Evolutionary conservation across 1,140 invertebrate species (phyloP).

Genomic region (Epicauta chinensis): DNA sequence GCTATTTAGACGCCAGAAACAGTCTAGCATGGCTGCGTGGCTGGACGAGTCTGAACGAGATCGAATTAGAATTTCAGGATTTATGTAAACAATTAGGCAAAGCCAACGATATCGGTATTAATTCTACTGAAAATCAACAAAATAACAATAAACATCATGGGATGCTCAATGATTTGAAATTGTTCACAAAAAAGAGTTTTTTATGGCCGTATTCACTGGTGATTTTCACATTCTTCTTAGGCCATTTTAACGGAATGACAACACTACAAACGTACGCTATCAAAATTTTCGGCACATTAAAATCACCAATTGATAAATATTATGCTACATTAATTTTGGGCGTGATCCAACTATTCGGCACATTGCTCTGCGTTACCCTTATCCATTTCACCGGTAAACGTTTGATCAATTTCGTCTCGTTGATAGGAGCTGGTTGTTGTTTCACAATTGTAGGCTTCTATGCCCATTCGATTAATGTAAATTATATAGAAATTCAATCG

Average conservation of each 20-base stretch:
- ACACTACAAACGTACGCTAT: slow-evolving; percentile 66
- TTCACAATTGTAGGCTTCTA: slow-evolving; percentile 55
- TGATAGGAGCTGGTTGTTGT: slow-evolving; percentile 53
- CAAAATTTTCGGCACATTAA: slow-evolving; percentile 58
- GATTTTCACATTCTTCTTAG: slow-evolving; percentile 58
- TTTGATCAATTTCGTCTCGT: slow-evolving; percentile 56
- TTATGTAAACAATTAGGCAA: slow-evolving; percentile 32
- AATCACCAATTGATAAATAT: slow-evolving; percentile 66
- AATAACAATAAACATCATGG: not conserved
- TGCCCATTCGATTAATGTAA: slow-evolving; percentile 27
- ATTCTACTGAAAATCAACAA: not conserved
- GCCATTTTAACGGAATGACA: slow-evolving; percentile 64
- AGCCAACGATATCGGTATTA: slow-evolving; percentile 1
- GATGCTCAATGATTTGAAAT: slow-evolving; percentile 14
- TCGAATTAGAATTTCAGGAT: slow-evolving; percentile 51
- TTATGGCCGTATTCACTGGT: slow-evolving; percentile 59
- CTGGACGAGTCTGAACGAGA: slow-evolving; percentile 47
- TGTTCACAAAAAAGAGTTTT: slow-evolving; percentile 46
- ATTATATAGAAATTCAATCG: not conserved
- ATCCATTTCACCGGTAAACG: slow-evolving; percentile 67
- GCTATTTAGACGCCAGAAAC: slow-evolving; percentile 51
- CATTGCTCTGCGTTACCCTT: slow-evolving; percentile 53
- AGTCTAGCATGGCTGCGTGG: slow-evolving; percentile 60
- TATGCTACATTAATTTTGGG: slow-evolving; percentile 63
- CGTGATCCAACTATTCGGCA: slow-evolving; percentile 58